Conservation (phyloP, 2,113 vertebrate species). For the Pituophis catenifer region DNA sequence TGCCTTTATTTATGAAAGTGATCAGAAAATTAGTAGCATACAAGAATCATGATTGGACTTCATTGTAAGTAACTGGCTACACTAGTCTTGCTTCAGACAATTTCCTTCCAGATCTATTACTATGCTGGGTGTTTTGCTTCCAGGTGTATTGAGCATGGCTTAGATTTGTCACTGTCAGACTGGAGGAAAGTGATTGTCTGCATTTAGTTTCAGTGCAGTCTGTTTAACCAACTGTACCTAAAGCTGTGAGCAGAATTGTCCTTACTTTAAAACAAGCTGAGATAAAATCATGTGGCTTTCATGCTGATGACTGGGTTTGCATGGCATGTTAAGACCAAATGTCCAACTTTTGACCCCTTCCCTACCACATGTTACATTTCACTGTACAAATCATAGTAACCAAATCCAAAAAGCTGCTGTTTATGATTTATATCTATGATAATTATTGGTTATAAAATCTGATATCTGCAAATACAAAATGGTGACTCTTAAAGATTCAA, state of each 20-base stretch:
- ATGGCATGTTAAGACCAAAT: not conserved
- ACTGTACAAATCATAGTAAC: not conserved
- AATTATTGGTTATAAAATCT: not conserved
- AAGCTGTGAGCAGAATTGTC: not conserved
- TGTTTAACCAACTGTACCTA: not conserved
- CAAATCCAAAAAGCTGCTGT: not conserved
- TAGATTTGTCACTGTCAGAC: not conserved
- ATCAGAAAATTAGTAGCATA: not conserved
- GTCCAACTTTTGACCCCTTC: not conserved
- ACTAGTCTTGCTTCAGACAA: not conserved
- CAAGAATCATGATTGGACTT: not conserved
- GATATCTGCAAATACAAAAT: not conserved
- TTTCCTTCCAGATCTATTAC: not conserved
- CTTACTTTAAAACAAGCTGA: not conserved
- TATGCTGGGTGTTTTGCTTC: not conserved
- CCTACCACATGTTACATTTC: not conserved
- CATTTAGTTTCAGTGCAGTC: not conserved
- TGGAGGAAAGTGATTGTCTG: not conserved
- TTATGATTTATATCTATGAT: not conserved
- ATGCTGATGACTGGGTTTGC: not conserved
- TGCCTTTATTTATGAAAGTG: not conserved
- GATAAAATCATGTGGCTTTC: not conserved
- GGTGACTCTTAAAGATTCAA: not conserved
- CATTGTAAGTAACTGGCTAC: not conserved
- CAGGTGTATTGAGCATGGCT: not conserved